Evolutionary conservation across 2,113 vertebrate species (phyloP).

Genomic region (Pavo muticus): DNA sequence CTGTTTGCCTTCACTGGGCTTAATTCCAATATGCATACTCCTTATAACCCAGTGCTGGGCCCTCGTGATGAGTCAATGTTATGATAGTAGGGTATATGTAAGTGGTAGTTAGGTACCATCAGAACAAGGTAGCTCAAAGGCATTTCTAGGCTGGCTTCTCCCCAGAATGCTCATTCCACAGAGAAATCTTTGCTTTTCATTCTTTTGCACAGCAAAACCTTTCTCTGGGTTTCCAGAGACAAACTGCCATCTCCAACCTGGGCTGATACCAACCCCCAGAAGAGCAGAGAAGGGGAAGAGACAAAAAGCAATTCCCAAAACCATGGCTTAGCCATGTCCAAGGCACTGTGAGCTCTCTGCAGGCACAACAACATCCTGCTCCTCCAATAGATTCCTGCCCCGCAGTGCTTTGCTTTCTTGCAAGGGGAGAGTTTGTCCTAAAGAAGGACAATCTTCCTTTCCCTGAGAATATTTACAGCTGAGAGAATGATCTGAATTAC

Average conservation of each 20-base stretch:
- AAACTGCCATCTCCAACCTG: background rate
- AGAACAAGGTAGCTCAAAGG: background rate
- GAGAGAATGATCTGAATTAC: background rate
- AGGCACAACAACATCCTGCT: background rate
- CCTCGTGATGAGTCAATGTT: background rate
- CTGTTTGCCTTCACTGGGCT: background rate
- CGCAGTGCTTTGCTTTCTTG: accelerated
- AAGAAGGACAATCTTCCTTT: background rate
- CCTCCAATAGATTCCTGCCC: background rate
- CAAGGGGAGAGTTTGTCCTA: background rate
- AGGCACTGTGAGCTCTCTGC: accelerated
- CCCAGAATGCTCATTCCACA: accelerated
- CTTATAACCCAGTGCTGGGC: background rate
- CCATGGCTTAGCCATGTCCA: accelerated
- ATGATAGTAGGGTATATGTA: background rate
- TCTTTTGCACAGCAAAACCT: background rate
- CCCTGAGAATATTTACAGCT: background rate
- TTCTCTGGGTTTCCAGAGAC: background rate
- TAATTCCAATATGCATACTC: background rate
- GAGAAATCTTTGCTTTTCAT: background rate
- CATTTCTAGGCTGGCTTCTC: background rate
- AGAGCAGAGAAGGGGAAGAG: background rate
- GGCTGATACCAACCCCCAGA: background rate
- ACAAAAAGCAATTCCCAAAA: background rate
- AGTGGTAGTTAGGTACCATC: background rate